phyloP scores from a whole-genome alignment of 1,140 invertebrate species.

The Drosophila auraria region DNA sequence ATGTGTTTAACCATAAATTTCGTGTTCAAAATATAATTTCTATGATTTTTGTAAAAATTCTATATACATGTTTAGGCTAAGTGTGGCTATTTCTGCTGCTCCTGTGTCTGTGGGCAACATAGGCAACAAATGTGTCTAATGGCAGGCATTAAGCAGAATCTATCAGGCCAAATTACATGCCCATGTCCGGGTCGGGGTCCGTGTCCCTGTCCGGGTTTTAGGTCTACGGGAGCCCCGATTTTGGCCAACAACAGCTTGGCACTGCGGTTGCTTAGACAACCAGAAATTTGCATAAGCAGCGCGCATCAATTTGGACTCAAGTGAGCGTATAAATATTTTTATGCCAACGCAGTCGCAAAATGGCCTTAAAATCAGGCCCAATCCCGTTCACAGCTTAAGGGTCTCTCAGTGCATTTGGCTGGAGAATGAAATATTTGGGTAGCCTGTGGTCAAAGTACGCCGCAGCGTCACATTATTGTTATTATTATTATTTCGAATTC shows the following conservation, averaged over 20 bases:
- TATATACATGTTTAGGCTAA: not conserved
- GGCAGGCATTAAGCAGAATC: conserved; percentile 74
- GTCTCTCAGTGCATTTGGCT: conserved; percentile 26
- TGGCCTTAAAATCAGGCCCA: conserved; percentile 37
- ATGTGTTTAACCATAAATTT: not conserved
- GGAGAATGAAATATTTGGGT: conserved; percentile 8
- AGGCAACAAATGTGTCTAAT: conserved; percentile 78
- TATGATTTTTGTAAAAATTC: not conserved
- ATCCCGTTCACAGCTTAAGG: not conserved
- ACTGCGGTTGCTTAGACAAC: conserved; percentile 70
- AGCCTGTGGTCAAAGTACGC: conserved; percentile 52
- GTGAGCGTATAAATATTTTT: conserved; percentile 79
- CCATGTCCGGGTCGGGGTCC: conserved; percentile 42
- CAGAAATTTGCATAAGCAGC: conserved; percentile 80
- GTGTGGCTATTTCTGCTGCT: conserved; percentile 22
- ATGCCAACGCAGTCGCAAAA: conserved; percentile 71
- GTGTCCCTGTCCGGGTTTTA: not conserved
- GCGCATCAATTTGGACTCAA: conserved; percentile 73
- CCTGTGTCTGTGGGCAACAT: conserved; percentile 10
- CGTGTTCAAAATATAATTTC: too few relatives aligned
- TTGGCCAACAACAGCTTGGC: conserved; percentile 51
- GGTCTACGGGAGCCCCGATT: conserved; percentile 7
- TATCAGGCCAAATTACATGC: conserved; percentile 73
- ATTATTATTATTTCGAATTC: conserved; percentile 40
- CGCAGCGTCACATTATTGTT: conserved; percentile 44